These are phyloP conservation scores for Daphoenositta chrysoptera DNA, from an alignment of 2,113 vertebrate genomes.

Conservation along the genomic window DNA sequence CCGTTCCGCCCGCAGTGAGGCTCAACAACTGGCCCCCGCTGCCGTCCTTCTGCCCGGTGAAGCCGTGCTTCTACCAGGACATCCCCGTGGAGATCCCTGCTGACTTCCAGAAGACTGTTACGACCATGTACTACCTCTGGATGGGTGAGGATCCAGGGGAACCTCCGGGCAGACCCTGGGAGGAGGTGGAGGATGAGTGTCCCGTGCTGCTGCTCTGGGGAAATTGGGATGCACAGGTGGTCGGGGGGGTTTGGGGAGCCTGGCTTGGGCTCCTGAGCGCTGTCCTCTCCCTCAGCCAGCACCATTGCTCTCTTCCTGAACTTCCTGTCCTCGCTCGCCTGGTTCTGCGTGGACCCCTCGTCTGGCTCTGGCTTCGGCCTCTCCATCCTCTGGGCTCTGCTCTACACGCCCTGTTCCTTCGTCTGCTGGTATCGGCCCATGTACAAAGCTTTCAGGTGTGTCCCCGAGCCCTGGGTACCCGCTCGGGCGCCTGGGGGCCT, in stretches of 20 bases:
- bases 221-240: rapidly evolving
- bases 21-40: constrained; percentile 95
- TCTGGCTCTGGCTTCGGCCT: constrained; percentile 85
- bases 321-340: constrained; percentile 84
- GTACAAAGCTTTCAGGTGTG: constrained; percentile 95
- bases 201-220: background rate
- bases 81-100: constrained; percentile 89
- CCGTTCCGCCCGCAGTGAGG: constrained; percentile 62
- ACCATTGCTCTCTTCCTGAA: constrained; percentile 83
- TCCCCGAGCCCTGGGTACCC: background rate
- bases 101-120: constrained; percentile 89
- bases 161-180: background rate
- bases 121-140: constrained; percentile 96
- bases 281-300: constrained; percentile 71
- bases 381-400: constrained; percentile 90
- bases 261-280: background rate
- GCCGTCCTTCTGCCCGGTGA: constrained; percentile 88
- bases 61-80: constrained; percentile 96
- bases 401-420: constrained; percentile 94
- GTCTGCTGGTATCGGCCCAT: constrained; percentile 95
- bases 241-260: background rate
- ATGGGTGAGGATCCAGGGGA: constrained; percentile 80
- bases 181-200: rapidly evolving
- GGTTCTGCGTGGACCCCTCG: constrained; percentile 78
- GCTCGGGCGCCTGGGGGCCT: background rate